These are phyloP conservation scores for Oligia latruncula DNA, from an alignment of 2,888 invertebrate species.

Conservation along the genomic window DNA sequence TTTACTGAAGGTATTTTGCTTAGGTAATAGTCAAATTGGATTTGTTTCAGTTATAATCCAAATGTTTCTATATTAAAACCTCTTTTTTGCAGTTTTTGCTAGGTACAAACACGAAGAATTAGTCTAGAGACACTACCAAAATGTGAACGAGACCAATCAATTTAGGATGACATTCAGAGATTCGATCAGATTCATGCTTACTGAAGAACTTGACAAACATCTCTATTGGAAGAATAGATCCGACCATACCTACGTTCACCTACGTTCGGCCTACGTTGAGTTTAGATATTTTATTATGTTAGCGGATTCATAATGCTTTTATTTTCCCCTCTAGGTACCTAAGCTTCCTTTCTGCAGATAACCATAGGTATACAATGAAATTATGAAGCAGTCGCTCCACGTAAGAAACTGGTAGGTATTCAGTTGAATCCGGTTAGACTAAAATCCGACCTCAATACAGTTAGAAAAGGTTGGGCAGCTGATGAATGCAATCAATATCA, in stretches of 20 bases:
- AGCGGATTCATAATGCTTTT: background rate
- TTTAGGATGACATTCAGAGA: background rate
- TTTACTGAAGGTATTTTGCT: slow-evolving; percentile 14
- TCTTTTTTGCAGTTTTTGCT: background rate
- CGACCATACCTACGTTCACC: too few species aligned
- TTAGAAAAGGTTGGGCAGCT: background rate
- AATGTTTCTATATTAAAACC: background rate
- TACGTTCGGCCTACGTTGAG: background rate
- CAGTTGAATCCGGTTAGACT: background rate
- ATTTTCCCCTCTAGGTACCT: background rate
- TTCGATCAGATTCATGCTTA: background rate
- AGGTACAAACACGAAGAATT: background rate
- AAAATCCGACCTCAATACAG: background rate
- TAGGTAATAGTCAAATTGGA: background rate
- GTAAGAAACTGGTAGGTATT: background rate
- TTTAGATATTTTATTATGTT: background rate
- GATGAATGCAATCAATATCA: background rate
- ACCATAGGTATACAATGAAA: background rate
- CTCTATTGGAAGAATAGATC: background rate
- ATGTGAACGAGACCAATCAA: background rate
- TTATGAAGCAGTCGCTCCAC: background rate
- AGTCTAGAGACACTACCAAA: background rate
- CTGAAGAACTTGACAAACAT: background rate
- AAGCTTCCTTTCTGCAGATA: background rate
- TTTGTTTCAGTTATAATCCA: background rate